Evolutionary conservation across 1,140 invertebrate genomes (phyloP), one percentile per base, ranked within the genome.

Genomic region (Chlorops oryzae): DNA sequence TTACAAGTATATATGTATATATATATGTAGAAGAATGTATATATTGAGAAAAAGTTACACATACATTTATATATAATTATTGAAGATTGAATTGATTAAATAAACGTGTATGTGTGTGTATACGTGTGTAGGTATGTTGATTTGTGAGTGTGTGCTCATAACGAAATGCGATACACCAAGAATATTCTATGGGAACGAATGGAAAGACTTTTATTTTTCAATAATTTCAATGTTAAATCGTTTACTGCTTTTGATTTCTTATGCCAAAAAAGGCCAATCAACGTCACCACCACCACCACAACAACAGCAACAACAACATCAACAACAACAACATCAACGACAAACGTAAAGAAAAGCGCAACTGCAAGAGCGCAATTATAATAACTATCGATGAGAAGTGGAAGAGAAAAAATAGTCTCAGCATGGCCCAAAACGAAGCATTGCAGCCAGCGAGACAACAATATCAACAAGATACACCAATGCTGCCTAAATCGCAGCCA

Each of bases 21-120:
- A 34, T 45, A 32, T 46, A 17, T 27, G 25, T 44, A 18, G 34
- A 38, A 35, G 7, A 41, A 21, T 17, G 39, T 21, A 41, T n/a
- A 41, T 23, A 21, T 13, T 21, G n/a, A 41, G 22, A 41, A 13
- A 41, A 41, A 21, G n/a, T 23, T 21, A 20, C 22, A 21, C 24
- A 21, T 23, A 21, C 12, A 12, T 21, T 40, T 40, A 12, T 40
- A 12, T 3, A 22, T 41, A 21, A 2, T 23, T 41, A 22, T 41
- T 3, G 5, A 18, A 41, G 21, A 41, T 41, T 41, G 5, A 21
- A 5, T 23, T 21, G 22, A 21, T 41, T 22, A 41, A 41, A 41
- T 41, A 22, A 9, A 32, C n/a, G 27, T 13, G n/a, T 32, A n/a
- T 32, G 27, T 32, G n/a, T 32, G 7, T 32, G 27, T 32, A 32